A percentile compares a stretch with the other conserved stretches of the same genome.
phyloP scores from a whole-genome alignment of 2,888 invertebrate species.

The Desoria tigrina region DNA sequence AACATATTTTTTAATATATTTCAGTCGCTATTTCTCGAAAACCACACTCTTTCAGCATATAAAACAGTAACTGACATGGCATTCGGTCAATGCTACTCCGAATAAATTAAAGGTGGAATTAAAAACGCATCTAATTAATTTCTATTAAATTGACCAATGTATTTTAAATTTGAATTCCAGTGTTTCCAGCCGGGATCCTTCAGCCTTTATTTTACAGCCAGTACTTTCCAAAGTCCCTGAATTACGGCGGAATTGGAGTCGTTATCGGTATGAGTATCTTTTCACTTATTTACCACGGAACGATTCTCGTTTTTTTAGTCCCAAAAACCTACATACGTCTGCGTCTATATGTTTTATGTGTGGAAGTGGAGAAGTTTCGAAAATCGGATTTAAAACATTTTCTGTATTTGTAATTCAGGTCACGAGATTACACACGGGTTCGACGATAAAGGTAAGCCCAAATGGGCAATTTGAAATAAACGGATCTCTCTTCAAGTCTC shows the following conservation, averaged over 20 bases:
- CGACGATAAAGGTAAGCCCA: conserved; percentile 49
- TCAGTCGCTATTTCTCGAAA: too few relatives aligned
- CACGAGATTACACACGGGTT: conserved; percentile 48
- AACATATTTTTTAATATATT: too few relatives aligned
- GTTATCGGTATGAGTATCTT: conserved; percentile 32
- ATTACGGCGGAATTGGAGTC: conserved; percentile 68
- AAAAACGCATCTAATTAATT: too few relatives aligned
- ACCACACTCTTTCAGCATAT: too few relatives aligned
- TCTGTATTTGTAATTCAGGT: conserved; percentile 11
- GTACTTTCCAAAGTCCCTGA: conserved; percentile 76
- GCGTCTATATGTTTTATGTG: too few relatives aligned
- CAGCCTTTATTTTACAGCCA: conserved; percentile 85
- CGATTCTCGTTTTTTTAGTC: too few relatives aligned
- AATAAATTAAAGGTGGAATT: too few relatives aligned
- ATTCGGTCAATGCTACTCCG: too few relatives aligned
- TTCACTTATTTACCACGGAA: neutral
- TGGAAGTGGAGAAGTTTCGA: too few relatives aligned
- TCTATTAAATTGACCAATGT: neutral
- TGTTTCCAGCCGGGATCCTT: conserved; percentile 82
- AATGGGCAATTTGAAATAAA: neutral
- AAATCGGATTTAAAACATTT: neutral
- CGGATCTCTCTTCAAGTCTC: too few relatives aligned
- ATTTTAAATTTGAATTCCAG: conserved; percentile 59
- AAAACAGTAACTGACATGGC: too few relatives aligned
- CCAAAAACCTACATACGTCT: too few relatives aligned